These are phyloP conservation scores for Bombus polaris DNA, from an alignment of 1,140 invertebrate species.

Conservation along the genomic window DNA sequence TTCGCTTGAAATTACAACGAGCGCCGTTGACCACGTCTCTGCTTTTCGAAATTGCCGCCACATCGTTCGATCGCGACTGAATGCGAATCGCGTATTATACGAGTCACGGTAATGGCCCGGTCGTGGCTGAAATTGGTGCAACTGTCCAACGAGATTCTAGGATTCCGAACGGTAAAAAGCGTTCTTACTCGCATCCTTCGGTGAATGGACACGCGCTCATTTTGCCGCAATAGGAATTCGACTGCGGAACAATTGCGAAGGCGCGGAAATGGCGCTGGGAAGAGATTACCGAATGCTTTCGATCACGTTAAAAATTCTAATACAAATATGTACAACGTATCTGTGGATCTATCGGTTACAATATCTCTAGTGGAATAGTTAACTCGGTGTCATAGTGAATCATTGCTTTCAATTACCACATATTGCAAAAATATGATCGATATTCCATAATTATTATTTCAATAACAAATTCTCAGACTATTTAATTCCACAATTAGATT, in stretches of 20 bases:
- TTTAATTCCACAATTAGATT: too few species aligned
- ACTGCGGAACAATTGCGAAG: background rate
- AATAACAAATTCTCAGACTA: too few species aligned
- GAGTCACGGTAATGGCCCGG: background rate
- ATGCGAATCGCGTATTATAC: slow-evolving; percentile 63
- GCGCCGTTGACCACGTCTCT: slow-evolving; percentile 6
- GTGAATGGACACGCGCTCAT: background rate
- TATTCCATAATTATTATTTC: too few species aligned
- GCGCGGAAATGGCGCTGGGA: background rate
- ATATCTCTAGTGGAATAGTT: too few species aligned
- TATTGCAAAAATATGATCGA: too few species aligned
- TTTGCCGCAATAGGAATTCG: background rate
- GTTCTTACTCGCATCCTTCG: background rate
- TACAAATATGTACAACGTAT: too few species aligned
- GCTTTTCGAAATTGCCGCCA: slow-evolving; percentile 54
- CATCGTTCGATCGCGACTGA: slow-evolving; percentile 41
- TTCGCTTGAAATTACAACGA: slow-evolving; percentile 55
- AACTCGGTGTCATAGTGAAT: too few species aligned
- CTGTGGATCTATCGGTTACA: too few species aligned
- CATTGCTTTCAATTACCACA: too few species aligned
- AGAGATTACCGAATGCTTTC: background rate
- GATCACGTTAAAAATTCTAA: background rate
- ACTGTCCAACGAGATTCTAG: background rate
- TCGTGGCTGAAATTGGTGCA: slow-evolving; percentile 23
- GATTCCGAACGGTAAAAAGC: background rate